Base-by-base conservation (phyloP, 2,113 vertebrate species). In the Pteronura brasiliensis region DNA sequence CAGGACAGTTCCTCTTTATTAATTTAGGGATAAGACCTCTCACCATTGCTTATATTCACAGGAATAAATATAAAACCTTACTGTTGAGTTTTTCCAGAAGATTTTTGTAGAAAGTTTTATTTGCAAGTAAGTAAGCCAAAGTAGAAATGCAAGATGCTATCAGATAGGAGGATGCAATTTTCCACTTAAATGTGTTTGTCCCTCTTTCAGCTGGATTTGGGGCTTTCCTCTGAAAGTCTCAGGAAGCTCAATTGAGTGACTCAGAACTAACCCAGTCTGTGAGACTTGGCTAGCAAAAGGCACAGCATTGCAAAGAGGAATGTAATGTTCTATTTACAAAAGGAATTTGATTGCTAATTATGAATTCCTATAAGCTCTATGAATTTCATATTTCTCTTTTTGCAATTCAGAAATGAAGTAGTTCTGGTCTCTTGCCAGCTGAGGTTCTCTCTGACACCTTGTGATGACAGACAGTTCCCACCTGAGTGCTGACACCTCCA, bases 401-500 rank as follows among this genome's bases (percentile, higher is more conserved):
- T 81, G 74, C 91, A 77, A 82, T 98, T 97, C 82, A 97, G 96
- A 96, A 98, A 91, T 95, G 74, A 98, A 81, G 55, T 39, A 63
- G 31, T 96, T 93, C 47, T 95, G 83, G 49, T 94, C 63, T 90
- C 49, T 57, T 93, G 1, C 88, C 94, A 93, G 92, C 92, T 96
- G 80, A 52, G 57, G 39, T 91, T 94, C 85, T 93, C 79, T 97
- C 77, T 97, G 92, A 93, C 97, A 86, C 49, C 95, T 90, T 90
- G 44, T 88, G 93, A 8, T 82, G 31, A 72, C 86, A 80, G n/a
- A 88, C 34, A 59, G 21, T 49, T 0, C 0, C 65, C 76, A 52
- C 31, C 77, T 86, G 52, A 88, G 65, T 6, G 12, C 83, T 85
- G 49, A 85, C 65, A 65, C 77, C n/a, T 93, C 34, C 95, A 9